Evolutionary conservation across 1,140 invertebrate genomes (phyloP).

Genomic region (Drosophila ambigua): DNA sequence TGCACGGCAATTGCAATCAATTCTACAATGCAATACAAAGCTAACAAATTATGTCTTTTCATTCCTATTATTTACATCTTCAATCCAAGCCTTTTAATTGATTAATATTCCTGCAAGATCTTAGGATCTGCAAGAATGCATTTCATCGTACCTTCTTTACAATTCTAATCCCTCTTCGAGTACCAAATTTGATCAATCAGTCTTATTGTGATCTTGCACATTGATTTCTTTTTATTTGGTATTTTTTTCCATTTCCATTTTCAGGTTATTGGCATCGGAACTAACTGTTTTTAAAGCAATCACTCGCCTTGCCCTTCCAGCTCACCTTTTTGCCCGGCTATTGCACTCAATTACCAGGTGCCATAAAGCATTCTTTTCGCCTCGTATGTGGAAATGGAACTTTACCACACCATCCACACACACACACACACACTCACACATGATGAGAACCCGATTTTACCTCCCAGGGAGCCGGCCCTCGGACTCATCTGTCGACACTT

Average conservation of each 20-base stretch:
- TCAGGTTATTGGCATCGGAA: constrained; percentile 73
- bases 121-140: too few relatives aligned
- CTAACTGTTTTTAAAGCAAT: constrained; percentile 67
- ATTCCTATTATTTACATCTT: too few relatives aligned
- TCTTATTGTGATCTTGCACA: too few relatives aligned
- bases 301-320: constrained; percentile 21
- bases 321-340: constrained; percentile 49
- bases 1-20: constrained; percentile 48
- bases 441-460: constrained; percentile 56
- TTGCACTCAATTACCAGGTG: constrained; percentile 55
- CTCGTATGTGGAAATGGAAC: constrained; percentile 52
- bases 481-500: constrained; percentile 32
- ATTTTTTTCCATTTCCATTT: too few relatives aligned
- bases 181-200: too few relatives aligned
- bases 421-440: constrained; percentile 14
- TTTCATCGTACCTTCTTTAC: too few relatives aligned
- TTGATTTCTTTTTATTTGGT: too few relatives aligned
- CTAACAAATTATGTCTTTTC: too few relatives aligned
- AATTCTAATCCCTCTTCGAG: too few relatives aligned
- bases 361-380: constrained; percentile 23
- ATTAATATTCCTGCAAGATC: too few relatives aligned
- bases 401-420: constrained; percentile 42
- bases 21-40: neutral
- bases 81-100: too few relatives aligned
- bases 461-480: constrained; percentile 30